Evolutionary conservation across 2,113 vertebrate genomes (phyloP).

Genomic region (Rhynchomys soricoides): DNA sequence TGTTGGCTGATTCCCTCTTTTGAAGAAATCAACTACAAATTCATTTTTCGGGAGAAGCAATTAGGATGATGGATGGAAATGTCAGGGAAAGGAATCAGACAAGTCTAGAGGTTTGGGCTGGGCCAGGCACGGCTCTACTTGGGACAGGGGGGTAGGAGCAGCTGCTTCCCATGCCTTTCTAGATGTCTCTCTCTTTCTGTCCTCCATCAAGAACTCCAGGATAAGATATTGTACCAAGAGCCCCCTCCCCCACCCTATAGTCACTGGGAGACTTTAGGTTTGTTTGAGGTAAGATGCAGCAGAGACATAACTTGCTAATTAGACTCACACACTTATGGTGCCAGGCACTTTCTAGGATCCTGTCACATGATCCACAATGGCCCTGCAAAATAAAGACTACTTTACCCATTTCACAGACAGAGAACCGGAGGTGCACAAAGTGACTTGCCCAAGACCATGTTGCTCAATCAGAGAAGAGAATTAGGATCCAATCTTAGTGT

Average conservation of each 20-base stretch:
- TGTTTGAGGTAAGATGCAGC: background rate
- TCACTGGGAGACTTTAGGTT: background rate
- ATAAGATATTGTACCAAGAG: background rate
- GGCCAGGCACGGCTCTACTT: background rate
- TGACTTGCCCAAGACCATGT: background rate
- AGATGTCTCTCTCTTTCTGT: background rate
- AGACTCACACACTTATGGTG: background rate
- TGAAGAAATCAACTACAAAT: constrained; percentile 81
- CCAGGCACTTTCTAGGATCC: background rate
- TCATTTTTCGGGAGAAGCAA: constrained; percentile 81
- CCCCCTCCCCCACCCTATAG: background rate
- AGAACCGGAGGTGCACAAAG: background rate
- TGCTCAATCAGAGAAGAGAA: background rate
- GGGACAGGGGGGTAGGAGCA: background rate
- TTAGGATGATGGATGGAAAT: constrained; percentile 80
- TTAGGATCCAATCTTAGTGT: background rate
- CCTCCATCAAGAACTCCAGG: background rate
- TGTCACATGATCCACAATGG: background rate
- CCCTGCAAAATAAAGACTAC: background rate
- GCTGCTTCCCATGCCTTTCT: background rate
- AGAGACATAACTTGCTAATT: background rate
- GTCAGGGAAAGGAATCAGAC: constrained; percentile 64
- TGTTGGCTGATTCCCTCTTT: constrained; percentile 81
- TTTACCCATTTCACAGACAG: constrained; percentile 2
- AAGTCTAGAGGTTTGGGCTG: constrained; percentile 30